Conservation (phyloP, 2,888 invertebrate genomes). For the Drosophila mayaguana region DNA sequence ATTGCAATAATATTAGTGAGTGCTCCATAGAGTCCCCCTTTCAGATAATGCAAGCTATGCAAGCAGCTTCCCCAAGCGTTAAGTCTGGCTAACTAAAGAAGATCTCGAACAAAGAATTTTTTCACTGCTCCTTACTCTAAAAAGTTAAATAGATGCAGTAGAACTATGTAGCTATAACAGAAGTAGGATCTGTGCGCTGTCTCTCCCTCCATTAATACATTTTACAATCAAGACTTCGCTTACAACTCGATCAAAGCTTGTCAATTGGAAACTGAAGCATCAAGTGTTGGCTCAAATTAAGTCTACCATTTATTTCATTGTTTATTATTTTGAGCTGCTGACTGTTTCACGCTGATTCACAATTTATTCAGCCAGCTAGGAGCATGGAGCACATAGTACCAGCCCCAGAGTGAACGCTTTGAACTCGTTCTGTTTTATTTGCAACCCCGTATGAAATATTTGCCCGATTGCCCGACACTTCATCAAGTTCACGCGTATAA, state of each 20-base stretch:
- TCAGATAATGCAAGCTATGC: too few relatives aligned
- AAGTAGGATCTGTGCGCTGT: neutral
- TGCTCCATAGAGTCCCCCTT: too few relatives aligned
- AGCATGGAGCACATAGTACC: neutral
- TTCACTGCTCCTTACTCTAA: neutral
- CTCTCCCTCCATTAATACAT: neutral
- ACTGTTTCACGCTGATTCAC: neutral
- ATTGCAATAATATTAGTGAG: neutral
- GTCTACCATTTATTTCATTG: neutral
- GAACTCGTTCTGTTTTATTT: constrained; percentile 8
- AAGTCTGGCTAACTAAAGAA: too few relatives aligned
- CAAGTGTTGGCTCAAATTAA: neutral
- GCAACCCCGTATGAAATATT: constrained; percentile 10
- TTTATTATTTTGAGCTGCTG: constrained; percentile 1
- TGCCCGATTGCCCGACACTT: constrained; percentile 37
- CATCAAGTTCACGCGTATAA: constrained; percentile 44
- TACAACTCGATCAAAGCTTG: neutral
- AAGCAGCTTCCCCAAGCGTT: neutral
- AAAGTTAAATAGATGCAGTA: neutral
- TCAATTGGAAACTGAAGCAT: neutral
- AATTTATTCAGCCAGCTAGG: neutral
- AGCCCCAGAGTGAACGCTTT: neutral
- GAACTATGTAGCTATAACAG: neutral
- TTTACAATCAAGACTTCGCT: neutral
- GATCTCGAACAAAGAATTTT: too few relatives aligned